Conservation (phyloP, 2,888 invertebrate species). For the Lottia scabra region DNA sequence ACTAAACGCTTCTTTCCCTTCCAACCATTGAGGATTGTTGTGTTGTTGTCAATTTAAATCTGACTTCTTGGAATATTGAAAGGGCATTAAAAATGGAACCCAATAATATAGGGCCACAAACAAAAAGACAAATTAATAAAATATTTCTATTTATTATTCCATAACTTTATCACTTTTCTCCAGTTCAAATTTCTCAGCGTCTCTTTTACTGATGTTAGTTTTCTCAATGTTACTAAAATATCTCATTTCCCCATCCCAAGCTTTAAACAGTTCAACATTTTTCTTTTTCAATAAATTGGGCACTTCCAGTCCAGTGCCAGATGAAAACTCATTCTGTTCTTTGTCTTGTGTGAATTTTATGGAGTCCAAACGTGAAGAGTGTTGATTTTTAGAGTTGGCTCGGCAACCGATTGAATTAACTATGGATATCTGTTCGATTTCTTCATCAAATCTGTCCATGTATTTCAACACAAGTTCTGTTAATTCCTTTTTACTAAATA, state of each 20-base stretch:
- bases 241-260: conserved; percentile 54
- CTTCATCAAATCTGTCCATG: conserved; percentile 79
- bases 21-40: no score
- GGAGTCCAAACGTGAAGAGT: conserved; percentile 83
- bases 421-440: conserved; percentile 81
- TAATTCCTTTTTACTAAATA: conserved; percentile 76
- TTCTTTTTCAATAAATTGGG: conserved; percentile 77
- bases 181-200: conserved; percentile 32
- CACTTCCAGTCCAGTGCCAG: conserved; percentile 85
- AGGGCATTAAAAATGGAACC: no score
- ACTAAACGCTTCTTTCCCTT: no score
- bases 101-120: no score
- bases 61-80: no score
- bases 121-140: no score
- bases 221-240: conserved; percentile 54
- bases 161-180: no score
- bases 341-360: conserved; percentile 82
- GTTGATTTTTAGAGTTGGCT: conserved; percentile 77
- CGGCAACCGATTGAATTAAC: conserved; percentile 84
- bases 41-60: no score
- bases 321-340: conserved; percentile 81
- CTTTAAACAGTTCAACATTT: conserved; percentile 75
- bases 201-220: conserved; percentile 39
- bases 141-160: no score
- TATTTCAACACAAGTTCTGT: conserved; percentile 67